Evolutionary conservation across 92 coral and sea anemone genomes (phyloP).

Genomic region (Ricordea florida): DNA sequence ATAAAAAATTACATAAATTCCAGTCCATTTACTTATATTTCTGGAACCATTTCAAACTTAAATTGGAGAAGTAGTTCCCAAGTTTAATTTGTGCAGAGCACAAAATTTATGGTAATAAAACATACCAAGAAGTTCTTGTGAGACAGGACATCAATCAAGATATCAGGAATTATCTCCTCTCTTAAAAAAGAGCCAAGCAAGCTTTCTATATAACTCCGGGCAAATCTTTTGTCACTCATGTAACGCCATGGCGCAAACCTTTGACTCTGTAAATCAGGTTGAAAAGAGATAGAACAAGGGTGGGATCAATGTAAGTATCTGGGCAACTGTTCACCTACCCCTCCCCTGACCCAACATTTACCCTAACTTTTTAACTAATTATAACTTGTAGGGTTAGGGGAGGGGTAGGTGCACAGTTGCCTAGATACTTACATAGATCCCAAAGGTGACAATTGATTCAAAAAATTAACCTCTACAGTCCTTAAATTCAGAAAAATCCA

Average conservation of each 20-base stretch:
- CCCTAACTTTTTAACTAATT: too few species aligned
- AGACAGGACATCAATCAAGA: constrained; percentile 62
- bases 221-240: constrained; percentile 11
- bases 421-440: not conserved
- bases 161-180: constrained; percentile 69
- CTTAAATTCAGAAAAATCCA: too few species aligned
- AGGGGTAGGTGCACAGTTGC: too few species aligned
- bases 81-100: not conserved
- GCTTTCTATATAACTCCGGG: constrained; percentile 39
- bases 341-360: too few species aligned
- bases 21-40: not conserved
- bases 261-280: constrained; percentile 14
- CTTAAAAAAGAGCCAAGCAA: constrained; percentile 42
- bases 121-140: constrained; percentile 57
- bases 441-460: not conserved
- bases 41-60: not conserved
- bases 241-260: constrained; percentile 33
- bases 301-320: not conserved
- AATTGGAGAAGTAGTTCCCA: not conserved
- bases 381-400: too few species aligned
- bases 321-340: too few species aligned
- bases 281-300: not conserved
- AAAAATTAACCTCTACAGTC: not conserved
- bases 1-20: not conserved
- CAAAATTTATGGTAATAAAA: too few species aligned